Percentiles rank a stretch among this genome's conserved stretches.
phyloP scores from a whole-genome alignment of 2,113 vertebrate genomes.

The Plecturocebus donacophilus region DNA sequence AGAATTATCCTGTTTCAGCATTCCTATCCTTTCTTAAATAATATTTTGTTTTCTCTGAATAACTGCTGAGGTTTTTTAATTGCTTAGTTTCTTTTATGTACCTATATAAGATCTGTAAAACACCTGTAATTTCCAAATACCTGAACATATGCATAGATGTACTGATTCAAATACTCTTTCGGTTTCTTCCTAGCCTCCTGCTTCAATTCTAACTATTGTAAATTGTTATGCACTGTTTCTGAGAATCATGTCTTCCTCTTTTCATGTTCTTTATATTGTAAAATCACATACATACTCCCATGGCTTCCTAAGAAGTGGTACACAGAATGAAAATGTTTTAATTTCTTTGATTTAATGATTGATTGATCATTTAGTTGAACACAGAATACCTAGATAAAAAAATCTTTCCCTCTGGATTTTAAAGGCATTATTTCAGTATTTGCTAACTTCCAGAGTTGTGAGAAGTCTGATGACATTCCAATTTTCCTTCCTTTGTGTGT shows the following conservation, averaged over 20 bases:
- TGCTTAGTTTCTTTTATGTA: neutral
- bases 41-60: neutral
- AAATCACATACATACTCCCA: neutral
- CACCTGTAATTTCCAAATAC: slow-evolving; percentile 13
- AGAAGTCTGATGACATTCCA: neutral
- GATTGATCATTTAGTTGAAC: neutral
- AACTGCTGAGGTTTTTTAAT: neutral
- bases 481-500: neutral
- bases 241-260: neutral
- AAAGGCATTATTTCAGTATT: neutral
- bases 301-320: neutral
- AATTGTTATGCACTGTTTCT: neutral
- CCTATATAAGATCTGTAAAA: neutral
- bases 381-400: neutral
- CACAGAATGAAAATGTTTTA: neutral
- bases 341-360: neutral
- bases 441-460: neutral
- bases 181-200: neutral
- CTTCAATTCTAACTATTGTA: neutral
- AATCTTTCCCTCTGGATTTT: neutral
- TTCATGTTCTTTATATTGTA: neutral
- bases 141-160: neutral
- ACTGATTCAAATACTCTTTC: neutral
- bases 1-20: too few relatives aligned
- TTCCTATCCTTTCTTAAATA: neutral